A percentile compares a stretch with the other conserved stretches of the same genome.
Conservation (phyloP, 2,888 invertebrate genomes). For the Volucella inflata region DNA sequence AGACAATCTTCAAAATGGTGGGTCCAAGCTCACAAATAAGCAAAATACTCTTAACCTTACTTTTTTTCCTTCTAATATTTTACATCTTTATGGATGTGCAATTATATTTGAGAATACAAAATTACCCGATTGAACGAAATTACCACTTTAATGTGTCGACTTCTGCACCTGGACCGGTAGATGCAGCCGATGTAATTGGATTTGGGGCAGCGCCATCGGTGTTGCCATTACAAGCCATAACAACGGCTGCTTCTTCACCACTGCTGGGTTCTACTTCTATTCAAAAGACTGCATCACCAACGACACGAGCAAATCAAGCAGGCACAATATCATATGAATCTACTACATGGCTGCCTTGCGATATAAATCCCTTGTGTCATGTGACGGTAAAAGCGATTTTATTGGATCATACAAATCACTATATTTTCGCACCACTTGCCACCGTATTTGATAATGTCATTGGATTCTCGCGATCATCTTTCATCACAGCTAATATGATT, state of each 20-base stretch:
- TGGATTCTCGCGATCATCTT: slow-evolving; percentile 86
- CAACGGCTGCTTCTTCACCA: slow-evolving; percentile 23
- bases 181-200: slow-evolving; percentile 12
- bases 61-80: slow-evolving; percentile 86
- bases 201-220: slow-evolving; percentile 40
- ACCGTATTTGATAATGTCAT: slow-evolving; percentile 88
- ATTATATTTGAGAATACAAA: slow-evolving; percentile 88
- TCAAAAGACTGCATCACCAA: slow-evolving; percentile 70
- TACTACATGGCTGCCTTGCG: slow-evolving; percentile 85
- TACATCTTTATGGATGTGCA: slow-evolving; percentile 90
- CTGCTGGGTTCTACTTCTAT: slow-evolving; percentile 49
- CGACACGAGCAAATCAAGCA: slow-evolving; percentile 54
- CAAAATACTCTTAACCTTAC: slow-evolving; percentile 87
- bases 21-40: slow-evolving; percentile 90
- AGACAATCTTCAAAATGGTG: slow-evolving; percentile 85
- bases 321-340: slow-evolving; percentile 78
- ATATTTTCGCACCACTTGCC: slow-evolving; percentile 92
- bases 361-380: slow-evolving; percentile 90
- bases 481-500: slow-evolving; percentile 93
- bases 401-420: slow-evolving; percentile 93
- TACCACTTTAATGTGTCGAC: slow-evolving; percentile 81
- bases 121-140: slow-evolving; percentile 87
- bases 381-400: slow-evolving; percentile 93
- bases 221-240: slow-evolving; percentile 41
- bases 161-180: slow-evolving; percentile 39